Base-by-base conservation (phyloP, 1,140 invertebrate genomes). In the Chrysoperla carnea region DNA sequence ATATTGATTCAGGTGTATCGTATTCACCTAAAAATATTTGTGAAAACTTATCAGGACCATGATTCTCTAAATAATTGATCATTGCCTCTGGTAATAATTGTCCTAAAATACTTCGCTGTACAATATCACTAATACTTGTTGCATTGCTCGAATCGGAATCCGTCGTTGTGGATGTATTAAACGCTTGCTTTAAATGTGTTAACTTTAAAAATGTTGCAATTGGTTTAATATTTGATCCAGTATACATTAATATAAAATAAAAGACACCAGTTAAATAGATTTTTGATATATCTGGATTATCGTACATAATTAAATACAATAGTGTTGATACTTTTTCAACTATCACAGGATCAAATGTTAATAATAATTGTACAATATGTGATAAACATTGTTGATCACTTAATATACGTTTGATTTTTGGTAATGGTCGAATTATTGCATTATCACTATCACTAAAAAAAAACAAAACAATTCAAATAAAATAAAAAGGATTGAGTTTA, bases 211-310 rank as follows among this genome's bases (percentile, higher is more conserved):
- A 93, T 50, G 79, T 75, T 0, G 93, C 94, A 43, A 99, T 83
- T 1, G 95, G 94, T 37, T 99, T 63, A 23, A 99, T 79, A 59
- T 99, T 99, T 5, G 92, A 97, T 7, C 96, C 96, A 8, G 90
- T 99, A 60, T 99, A 99, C 86, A 99, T 93, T 36, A 99, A 73
- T 65, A 99, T 96, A 60, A 99, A 99, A 65, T 88, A 99, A 62
- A 99, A 99, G 8, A 95, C 79, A 6, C 96, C 96, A 0, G 90
- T 93, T 39, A 91, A 69, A 60, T 97, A 98, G 11, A 99, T 69
- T 54, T 92, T 88, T 0, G 91, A 84, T 51, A 97, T 78, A 52
- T 84, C 79, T 1, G 92, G 89, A 69, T 99, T 99, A 61, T 99
- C 94, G 56, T 83, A 76, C 79, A 97, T 88, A 36, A 96, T 76